Evolutionary conservation across 2,888 invertebrate genomes (phyloP), one percentile per base, ranked within the genome.

Genomic region (Harmothoe impar): DNA sequence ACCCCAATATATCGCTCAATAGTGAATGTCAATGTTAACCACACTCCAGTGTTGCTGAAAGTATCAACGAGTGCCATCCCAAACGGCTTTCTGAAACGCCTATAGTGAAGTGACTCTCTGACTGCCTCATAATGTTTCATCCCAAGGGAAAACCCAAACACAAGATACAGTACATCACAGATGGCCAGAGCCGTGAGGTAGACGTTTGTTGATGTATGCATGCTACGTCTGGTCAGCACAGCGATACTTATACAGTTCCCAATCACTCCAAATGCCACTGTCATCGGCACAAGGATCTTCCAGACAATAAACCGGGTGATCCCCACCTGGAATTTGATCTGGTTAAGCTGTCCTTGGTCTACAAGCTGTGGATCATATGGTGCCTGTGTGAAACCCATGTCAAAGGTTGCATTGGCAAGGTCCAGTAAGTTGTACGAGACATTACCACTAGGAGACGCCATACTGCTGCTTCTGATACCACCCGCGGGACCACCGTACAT

Each of bases 1-100:
- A 97, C 97, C 43, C 97, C 97, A 92, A 97, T 97, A 96, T 97
- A 97, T 88, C 98, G 96, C 95, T 98, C 97, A 90, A 97, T 96
- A 31, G 97, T 97, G 95, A 98, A 98, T 91, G 97, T 97, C 35
- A 97, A 97, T 51, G 97, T 97, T 92, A 98, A 96, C 97, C 97
- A 97, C 85, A 97, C 97, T 88, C 97, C 97, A 56, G 97, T 97
- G 94, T 97, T 97, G 93, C 96, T 96, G 90, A 94, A 97, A 43
- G 97, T 97, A 95, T 97, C 97, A 89, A 97, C 96, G 43, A 97
- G 95, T 97, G 97, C 97, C 96, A 93, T 97, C 95, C 94, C 31
- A 94, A 94, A 90, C 93, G 92, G 92, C 97, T 97, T 95, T 35
- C 89, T n/a, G 25, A 90, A 85, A 7, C n/a, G 35, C 7, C 51